These are phyloP conservation scores for Vultur gryphus DNA, from an alignment of 2,797 vertebrate genomes.

Conservation along the genomic window DNA sequence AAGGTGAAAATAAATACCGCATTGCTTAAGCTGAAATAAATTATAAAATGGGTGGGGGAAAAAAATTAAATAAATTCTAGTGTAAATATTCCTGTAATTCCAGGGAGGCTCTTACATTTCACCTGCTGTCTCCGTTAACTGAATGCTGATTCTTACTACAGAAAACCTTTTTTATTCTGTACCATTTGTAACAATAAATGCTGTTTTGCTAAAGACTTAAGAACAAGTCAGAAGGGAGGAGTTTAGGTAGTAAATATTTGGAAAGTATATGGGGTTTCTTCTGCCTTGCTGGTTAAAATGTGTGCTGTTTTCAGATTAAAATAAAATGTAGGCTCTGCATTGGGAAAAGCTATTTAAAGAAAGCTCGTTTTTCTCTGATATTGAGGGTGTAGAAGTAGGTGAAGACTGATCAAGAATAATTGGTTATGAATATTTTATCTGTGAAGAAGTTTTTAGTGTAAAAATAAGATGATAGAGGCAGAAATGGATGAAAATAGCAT, in stretches of 20 bases:
- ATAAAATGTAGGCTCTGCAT: background rate
- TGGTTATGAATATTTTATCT: conserved; percentile 26
- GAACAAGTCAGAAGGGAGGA: background rate
- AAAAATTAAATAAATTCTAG: background rate
- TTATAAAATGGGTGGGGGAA: background rate
- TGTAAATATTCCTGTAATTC: background rate
- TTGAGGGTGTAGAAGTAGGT: background rate
- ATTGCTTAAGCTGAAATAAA: background rate
- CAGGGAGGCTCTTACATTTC: background rate
- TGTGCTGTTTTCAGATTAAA: background rate
- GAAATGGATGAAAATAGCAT: background rate
- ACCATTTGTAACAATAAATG: background rate
- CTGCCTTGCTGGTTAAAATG: background rate
- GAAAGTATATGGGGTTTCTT: background rate
- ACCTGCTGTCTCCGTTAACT: background rate
- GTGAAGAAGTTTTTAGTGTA: background rate
- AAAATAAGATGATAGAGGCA: background rate
- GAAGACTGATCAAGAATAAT: conserved; percentile 21
- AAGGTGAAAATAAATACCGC: background rate
- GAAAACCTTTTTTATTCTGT: background rate
- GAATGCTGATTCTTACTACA: background rate
- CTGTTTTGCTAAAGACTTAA: background rate
- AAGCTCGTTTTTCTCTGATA: background rate
- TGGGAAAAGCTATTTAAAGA: conserved; percentile 28
- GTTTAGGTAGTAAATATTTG: background rate